Base-by-base conservation (phyloP, 1,140 invertebrate genomes). In the Lineus longissimus region DNA sequence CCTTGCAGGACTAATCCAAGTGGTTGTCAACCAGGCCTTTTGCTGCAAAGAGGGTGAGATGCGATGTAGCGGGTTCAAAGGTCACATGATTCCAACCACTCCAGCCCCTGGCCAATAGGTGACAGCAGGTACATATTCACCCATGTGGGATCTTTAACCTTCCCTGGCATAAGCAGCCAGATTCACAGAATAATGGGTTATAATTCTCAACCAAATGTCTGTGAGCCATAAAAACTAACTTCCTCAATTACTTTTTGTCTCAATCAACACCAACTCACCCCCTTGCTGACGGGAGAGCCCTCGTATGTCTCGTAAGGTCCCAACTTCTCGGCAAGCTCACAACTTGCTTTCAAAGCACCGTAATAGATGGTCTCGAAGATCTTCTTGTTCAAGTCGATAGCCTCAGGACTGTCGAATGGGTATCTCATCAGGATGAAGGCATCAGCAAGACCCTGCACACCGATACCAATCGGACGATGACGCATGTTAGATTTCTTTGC, bases 291-390 rank as follows among this genome's bases (percentile, higher is more conserved):
- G 22, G 97, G 97, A 68, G 86, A 89, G 11, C 96, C 95, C 74
- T 87, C 76, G 77, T 97, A 98, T 0, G 93, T 94, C 75, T 93
- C 89, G 78, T 99, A 99, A 0, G 89, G 81, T 7, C 97, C 96
- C 64, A 87, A 77, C 76, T 88, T 86, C 79, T 94, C 85, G 15
- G 97, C 94, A 55, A 98, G 82, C 83, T 99, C 95, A 84, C 94
- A 97, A 78, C 94, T 97, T 0, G 94, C 91, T 82, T 98, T 95
- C 66, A 99, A 81, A 1, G 97, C 93, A n/a, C 89, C 93, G 82
- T 91, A 98, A 81, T 99, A 99, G 62, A 99, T 89, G 0, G 95
- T 98, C 84, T 99, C 97, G 83, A 99, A 99, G 64, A 99, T 97
- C 77, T 97, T 89, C 68, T 90, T 90, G 82, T 99, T 99, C 1